These are phyloP conservation scores for Montipora efflorescens DNA, from an alignment of 64 coral and sea anemone species.

Conservation along the genomic window DNA sequence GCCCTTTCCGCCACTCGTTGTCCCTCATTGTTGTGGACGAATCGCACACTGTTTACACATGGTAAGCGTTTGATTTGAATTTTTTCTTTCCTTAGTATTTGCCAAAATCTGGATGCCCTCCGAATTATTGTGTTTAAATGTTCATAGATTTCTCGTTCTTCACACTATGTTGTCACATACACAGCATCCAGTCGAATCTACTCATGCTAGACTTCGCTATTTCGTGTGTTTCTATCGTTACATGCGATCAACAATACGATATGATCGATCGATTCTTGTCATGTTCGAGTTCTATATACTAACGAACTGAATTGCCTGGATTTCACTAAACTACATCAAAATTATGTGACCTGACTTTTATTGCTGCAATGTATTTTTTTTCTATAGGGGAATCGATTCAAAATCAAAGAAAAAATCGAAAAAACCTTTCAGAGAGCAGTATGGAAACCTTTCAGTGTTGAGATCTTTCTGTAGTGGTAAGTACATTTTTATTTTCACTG, in stretches of 20 bases:
- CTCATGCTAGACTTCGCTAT: too few species aligned
- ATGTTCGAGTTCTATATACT: too few species aligned
- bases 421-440: constrained; percentile 40
- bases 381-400: constrained; percentile 3
- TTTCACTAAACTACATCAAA: background rate
- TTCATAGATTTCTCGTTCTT: background rate
- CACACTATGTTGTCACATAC: too few species aligned
- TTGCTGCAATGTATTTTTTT: background rate
- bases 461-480: constrained; percentile 52
- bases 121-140: too few species aligned
- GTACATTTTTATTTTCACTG: background rate
- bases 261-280: too few species aligned
- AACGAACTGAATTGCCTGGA: background rate
- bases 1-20: constrained; percentile 8
- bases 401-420: background rate
- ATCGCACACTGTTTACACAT: constrained; percentile 44
- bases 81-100: background rate
- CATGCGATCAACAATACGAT: too few species aligned
- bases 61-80: constrained; percentile 23
- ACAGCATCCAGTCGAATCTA: too few species aligned
- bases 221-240: too few species aligned
- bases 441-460: constrained; percentile 25
- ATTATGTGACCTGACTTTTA: background rate
- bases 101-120: too few species aligned
- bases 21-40: constrained; percentile 45